These are phyloP conservation scores for Drosophila subobscura DNA, from an alignment of 1,140 invertebrate species.

Conservation along the genomic window DNA sequence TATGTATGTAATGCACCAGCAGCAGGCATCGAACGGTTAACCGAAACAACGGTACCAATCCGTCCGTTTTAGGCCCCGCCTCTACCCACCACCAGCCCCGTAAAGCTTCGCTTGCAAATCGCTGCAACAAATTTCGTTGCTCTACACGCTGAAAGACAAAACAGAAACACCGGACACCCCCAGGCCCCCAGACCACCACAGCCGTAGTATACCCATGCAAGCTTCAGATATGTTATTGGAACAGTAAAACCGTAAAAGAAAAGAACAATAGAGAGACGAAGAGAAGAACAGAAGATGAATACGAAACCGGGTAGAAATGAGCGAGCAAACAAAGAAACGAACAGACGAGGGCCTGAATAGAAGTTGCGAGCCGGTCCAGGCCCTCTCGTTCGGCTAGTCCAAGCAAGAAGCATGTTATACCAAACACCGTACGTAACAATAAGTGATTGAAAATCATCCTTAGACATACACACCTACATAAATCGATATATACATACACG, in stretches of 20 bases:
- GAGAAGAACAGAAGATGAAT: neutral
- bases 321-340: constrained; percentile 20
- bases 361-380: constrained; percentile 6
- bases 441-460: constrained; percentile 83
- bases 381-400: constrained; percentile 47
- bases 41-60: constrained; percentile 45
- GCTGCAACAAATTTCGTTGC: constrained; percentile 19
- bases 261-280: neutral
- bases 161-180: no score
- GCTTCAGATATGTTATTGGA: no score
- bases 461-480: constrained; percentile 67
- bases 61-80: constrained; percentile 50
- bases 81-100: no score
- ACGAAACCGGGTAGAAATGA: constrained; percentile 12
- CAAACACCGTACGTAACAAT: constrained; percentile 83
- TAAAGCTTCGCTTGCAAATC: constrained; percentile 34
- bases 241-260: constrained; percentile 8
- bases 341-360: constrained; percentile 1
- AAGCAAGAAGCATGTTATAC: constrained; percentile 72
- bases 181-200: no score
- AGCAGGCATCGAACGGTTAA: constrained; percentile 53
- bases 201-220: no score
- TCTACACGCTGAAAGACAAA: neutral
- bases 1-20: constrained; percentile 20
- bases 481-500: constrained; percentile 54